A percentile compares a stretch with the other conserved stretches of the same genome.
phyloP scores from a whole-genome alignment of 92 coral and sea anemone species.

The Palythoa caribaeorum region DNA sequence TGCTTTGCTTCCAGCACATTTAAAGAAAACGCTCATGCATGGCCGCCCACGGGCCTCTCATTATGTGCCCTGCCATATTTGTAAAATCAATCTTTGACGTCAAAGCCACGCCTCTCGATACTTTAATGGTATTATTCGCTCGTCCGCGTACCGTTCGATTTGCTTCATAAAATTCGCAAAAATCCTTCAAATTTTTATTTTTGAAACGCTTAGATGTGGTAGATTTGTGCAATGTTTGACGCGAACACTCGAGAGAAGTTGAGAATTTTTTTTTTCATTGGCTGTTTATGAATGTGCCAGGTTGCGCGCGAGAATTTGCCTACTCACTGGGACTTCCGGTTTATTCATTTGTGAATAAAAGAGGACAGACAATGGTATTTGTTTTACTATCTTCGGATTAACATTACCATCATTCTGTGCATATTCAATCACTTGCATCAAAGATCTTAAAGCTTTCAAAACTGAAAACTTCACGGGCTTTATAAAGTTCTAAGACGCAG shows the following conservation, averaged over 20 bases:
- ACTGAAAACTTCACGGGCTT: not conserved
- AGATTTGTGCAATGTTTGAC: not conserved
- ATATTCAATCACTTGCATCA: conserved; percentile 66
- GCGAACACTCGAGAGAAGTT: not conserved
- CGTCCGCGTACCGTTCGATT: not conserved
- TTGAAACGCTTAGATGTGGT: not conserved
- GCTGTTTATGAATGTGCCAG: conserved; percentile 69
- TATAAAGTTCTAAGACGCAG: not conserved
- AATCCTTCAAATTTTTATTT: not conserved
- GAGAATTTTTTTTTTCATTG: not conserved
- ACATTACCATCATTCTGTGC: conserved; percentile 73
- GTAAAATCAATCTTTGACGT: conserved; percentile 76
- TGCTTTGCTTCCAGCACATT: conserved; percentile 26
- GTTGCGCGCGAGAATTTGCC: conserved; percentile 65
- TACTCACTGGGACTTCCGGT: conserved; percentile 92
- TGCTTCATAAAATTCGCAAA: not conserved
- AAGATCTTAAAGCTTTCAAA: conserved; percentile 1
- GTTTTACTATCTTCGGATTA: conserved; percentile 75
- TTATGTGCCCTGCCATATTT: conserved; percentile 67
- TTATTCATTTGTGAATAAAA: conserved; percentile 76
- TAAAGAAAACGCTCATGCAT: conserved; percentile 43
- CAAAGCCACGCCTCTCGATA: conserved; percentile 70
- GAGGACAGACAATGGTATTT: conserved; percentile 79
- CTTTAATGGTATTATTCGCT: conserved; percentile 29
- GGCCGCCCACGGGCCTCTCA: conserved; percentile 47